Base-by-base conservation (phyloP, 2,888 invertebrate species). In the Onthophagus sagittarius region DNA sequence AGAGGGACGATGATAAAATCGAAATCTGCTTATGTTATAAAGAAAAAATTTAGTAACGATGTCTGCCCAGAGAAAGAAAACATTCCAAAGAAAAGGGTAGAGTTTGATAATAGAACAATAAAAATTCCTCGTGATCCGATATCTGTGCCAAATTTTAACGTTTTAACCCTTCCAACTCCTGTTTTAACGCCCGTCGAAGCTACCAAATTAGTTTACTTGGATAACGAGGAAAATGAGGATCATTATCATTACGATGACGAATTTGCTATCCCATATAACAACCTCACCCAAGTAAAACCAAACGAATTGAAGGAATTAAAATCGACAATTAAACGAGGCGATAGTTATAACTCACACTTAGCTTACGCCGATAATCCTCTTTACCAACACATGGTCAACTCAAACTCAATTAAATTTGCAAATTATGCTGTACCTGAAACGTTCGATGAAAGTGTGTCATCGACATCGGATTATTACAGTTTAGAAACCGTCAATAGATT, bases 401-500 rank as follows among this genome's bases (percentile, higher is more conserved):
- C 87, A 0, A 89, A 89, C 1, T 89, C 90, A 3, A 89, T 89
- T 2, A 85, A 90, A 73, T 90, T 90, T 79, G 88, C 88, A 7
- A 84, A 85, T 75, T 82, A 85, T n/a, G 85, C 86, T 23, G 86
- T 88, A 67, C 89, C 89, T 74, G 90, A 90, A 77, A 83, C 81
- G 31, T 84, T 83, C 0, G 89, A 89, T 75, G 86, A 86, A 72
- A 89, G 89, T 75, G 81, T 88, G 75, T 91, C 91, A 0, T 91
- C 91, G 0, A 93, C 93, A 0, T 93, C 93, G 3, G 93, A 93
- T 81, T 93, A 93, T 83, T 92, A 92, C 72, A 92, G 93, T 81
- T 91, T 92, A 70, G 93, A 92, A 83, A 88, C 89, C 0, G 89
- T 91, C 15, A 89, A 89, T 81, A 83, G 89, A 39, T 81, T 88